These are phyloP conservation scores for Typhlichthys subterraneus DNA, from an alignment of 2,797 vertebrate species.

Conservation along the genomic window DNA sequence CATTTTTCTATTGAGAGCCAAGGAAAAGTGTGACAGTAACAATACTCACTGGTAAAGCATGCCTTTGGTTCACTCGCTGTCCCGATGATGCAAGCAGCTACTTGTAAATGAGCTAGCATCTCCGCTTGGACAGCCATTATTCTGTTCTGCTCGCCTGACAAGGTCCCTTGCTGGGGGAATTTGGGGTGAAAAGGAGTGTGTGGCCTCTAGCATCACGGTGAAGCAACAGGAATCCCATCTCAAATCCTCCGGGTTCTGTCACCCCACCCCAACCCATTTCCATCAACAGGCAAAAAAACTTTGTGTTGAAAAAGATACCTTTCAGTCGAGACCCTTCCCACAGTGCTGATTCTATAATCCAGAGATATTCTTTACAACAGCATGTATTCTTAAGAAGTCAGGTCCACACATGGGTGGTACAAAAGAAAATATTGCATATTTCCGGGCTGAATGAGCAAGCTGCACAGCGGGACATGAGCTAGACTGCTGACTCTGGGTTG, in stretches of 20 bases:
- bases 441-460: constrained; percentile 29
- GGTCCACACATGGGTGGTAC: constrained; percentile 65
- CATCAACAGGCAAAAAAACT: constrained; percentile 72
- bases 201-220: constrained; percentile 82
- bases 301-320: constrained; percentile 77
- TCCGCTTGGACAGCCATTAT: constrained; percentile 81
- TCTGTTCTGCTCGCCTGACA: constrained; percentile 82
- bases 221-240: constrained; percentile 83
- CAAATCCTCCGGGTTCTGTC: constrained; percentile 72
- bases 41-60: constrained; percentile 82
- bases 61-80: constrained; percentile 82
- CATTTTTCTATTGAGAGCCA: constrained; percentile 72
- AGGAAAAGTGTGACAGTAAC: constrained; percentile 67
- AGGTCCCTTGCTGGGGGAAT: constrained; percentile 90
- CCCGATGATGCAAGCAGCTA: constrained; percentile 89
- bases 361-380: constrained; percentile 80
- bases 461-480: constrained; percentile 58
- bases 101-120: constrained; percentile 89
- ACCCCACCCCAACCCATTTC: constrained; percentile 23
- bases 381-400: constrained; percentile 79
- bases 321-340: constrained; percentile 79
- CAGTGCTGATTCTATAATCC: constrained; percentile 83
- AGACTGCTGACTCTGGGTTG: constrained; percentile 55
- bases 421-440: constrained; percentile 68
- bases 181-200: constrained; percentile 78